Evolutionary conservation across 2,797 vertebrate genomes (phyloP).

Genomic region (Platalea minor): DNA sequence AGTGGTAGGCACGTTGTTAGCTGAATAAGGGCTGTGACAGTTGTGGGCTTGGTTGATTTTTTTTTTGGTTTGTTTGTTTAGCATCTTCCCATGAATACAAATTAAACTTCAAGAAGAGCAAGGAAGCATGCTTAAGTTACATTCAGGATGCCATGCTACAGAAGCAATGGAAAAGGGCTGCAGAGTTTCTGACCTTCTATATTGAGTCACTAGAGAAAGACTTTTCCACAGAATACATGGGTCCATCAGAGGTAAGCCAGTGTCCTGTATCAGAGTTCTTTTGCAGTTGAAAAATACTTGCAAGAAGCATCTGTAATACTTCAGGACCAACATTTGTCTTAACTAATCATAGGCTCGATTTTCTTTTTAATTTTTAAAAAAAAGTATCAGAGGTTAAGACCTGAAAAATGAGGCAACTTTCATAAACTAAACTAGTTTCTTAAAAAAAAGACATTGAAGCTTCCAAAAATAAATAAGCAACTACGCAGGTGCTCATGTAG

Average conservation of each 20-base stretch:
- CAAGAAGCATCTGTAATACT: neutral
- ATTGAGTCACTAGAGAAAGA: conserved; percentile 80
- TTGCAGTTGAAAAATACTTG: neutral
- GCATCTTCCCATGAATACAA: conserved; percentile 25
- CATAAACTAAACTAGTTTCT: neutral
- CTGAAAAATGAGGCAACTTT: neutral
- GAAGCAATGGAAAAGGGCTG: conserved; percentile 85
- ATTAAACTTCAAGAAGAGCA: conserved; percentile 76
- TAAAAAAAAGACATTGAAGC: neutral
- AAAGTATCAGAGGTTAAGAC: neutral
- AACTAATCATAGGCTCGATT: neutral
- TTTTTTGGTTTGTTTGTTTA: neutral
- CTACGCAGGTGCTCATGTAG: neutral
- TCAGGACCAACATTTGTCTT: neutral
- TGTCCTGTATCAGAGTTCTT: neutral
- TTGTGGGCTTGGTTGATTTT: neutral
- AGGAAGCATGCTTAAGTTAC: conserved; percentile 75
- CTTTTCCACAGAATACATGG: neutral
- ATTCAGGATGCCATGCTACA: conserved; percentile 85
- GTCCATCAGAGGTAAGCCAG: conserved; percentile 75
- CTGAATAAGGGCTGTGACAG: neutral
- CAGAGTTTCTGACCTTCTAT: conserved; percentile 81
- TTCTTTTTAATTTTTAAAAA: neutral
- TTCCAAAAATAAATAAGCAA: neutral
- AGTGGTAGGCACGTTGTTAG: rapidly evolving